Evolutionary conservation across 2,797 vertebrate species (phyloP).

Genomic region (Xerus rutilus): DNA sequence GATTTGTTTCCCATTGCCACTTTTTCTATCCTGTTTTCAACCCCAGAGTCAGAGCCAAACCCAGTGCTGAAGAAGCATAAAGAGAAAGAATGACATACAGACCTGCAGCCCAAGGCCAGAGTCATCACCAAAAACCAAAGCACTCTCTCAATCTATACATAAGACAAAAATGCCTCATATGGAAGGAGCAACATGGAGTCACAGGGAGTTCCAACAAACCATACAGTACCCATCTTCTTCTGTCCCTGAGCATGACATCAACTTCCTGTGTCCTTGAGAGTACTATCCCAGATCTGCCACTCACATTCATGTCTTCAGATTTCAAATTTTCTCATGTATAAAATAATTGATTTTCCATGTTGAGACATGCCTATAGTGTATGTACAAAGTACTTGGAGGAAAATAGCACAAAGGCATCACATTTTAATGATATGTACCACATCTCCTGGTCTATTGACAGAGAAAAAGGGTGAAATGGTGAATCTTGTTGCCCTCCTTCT

Average conservation of each 20-base stretch:
- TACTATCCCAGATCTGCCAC: background rate
- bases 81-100: background rate
- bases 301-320: background rate
- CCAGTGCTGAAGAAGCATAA: background rate
- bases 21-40: background rate
- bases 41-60: background rate
- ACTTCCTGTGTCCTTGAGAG: background rate
- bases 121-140: background rate
- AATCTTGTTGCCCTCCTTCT: background rate
- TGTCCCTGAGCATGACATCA: background rate
- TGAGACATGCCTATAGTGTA: background rate
- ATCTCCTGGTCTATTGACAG: background rate
- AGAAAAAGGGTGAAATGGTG: background rate
- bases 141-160: background rate
- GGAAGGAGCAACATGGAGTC: background rate
- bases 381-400: background rate
- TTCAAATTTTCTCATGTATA: background rate
- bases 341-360: background rate
- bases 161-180: background rate
- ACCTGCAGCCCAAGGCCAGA: background rate
- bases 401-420: background rate
- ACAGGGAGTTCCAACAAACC: background rate
- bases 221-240: background rate
- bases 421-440: background rate
- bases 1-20: constrained; percentile 43